Evolutionary conservation across 2,797 vertebrate species (phyloP), one percentile per base, ranked within the genome.

Genomic region (Ptychobarbus kaznakovi): DNA sequence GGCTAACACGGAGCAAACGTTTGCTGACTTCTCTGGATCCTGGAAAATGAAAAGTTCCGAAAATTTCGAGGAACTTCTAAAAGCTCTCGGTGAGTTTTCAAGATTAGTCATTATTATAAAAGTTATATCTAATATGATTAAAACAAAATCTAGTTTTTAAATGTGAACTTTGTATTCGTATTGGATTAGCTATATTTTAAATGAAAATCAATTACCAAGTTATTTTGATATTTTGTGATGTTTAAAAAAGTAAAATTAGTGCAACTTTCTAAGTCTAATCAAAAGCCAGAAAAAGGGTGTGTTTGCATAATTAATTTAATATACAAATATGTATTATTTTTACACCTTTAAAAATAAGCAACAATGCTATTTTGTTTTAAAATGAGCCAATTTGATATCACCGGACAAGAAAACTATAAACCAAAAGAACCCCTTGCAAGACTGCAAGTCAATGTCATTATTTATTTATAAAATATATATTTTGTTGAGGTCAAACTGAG

Each of bases 31-130:
- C 91, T 96, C 97, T 15, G 97, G 97, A 58, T 96, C 94, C 88
- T 99, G 97, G 97, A 97, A 94, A 89, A 99, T 98, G 95, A 96
- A 95, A 89, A 95, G 95, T 18, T 98, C 97, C 0, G 96, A 98
- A 90, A 96, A 97, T 89, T 99, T 99, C 51, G 97, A 98, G 91
- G 97, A 98, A 76, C 95, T 98, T 61, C 91, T 99, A 79, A 98
- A 95, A 92, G 95, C 92, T 0, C 89, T 98, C 74, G 96, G 97
- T 98, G 91, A 96, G 96, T 93, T 80, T 70, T 13, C 49, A 49
- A 38, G 22, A 49, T 40, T 46, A 0, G 1, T 44, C 1, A 22
- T 38, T 51, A 2, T 9, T 18, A 28, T 40, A 18, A 25, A 28
- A 25, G 0, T n/a, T 6, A 56, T 12, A 11, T 61, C 2, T 11